Evolutionary conservation across 2,113 vertebrate genomes (phyloP), one percentile per base, ranked within the genome.

Genomic region (Bos indicus): DNA sequence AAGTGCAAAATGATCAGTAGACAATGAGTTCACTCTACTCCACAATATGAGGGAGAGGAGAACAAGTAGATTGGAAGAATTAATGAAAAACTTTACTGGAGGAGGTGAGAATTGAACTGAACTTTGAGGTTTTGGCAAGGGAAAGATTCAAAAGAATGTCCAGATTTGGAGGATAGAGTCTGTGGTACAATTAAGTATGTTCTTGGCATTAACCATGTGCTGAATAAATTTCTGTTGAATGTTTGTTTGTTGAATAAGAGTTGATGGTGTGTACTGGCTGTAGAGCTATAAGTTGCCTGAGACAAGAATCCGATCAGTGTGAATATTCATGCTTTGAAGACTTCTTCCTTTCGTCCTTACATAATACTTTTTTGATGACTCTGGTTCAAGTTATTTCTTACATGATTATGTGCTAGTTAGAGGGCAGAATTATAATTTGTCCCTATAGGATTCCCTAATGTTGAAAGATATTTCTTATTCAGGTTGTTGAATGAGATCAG

Each of bases 361-460:
- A 15, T 85, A 51, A 82, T 89, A 67, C 51, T 74, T 97, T 78
- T 90, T 92, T 90, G 81, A 95, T 60, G 15, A 82, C 33, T 90
- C 5, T 77, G 59, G 36, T 91, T 54, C 16, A 90, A 85, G 48
- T 81, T 84, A 52, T 92, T 90, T 97, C 60, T 95, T 90, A 77
- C 7, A 88, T 40, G 43, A 56, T 84, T 87, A 62, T 83, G 74
- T 96, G 33, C 93, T 77, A 84, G 25, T 80, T 88, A 94, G 84
- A 94, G 60, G 90, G n/a, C 36, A 96, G n/a, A 96, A 62, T 78
- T 95, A 36, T 81, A 82, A n/a, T 95, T 81, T 95, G 88, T 93
- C 86, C 90, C 43, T 94, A 2, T 62, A 92, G 88, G 19, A 51
- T 84, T 84, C 90, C 71, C 62, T 93, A 54, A 93, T 74, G 71